Evolutionary conservation across 1,140 invertebrate genomes (phyloP), one percentile per base, ranked within the genome.

Genomic region (Pogonomyrmex californicus): DNA sequence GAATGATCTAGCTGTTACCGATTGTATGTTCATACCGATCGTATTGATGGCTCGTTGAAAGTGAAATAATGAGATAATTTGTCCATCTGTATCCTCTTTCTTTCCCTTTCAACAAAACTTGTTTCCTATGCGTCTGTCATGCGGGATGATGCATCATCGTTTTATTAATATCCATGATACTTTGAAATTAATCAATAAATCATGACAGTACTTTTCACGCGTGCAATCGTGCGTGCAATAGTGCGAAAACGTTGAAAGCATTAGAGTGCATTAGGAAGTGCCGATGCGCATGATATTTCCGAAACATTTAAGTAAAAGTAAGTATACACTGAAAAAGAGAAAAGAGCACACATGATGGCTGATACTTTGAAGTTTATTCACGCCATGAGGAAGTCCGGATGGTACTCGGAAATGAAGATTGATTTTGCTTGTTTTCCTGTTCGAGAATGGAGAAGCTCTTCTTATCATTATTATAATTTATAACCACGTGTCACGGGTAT

Each of bases 131-230:
- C 44, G 12, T 17, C 38, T 56, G 79, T 58, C 51, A 54, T 6
- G 51, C 33, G 0, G 41, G 10, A 12, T 12, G 10, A 76, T 12
- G 7, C 44, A 77, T 77, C 82, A 76, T 51, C 58, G 71, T 38
- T 63, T 77, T 85, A 85, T 85, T 85, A 85, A 85, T 85, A 85
- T 85, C 60, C 71, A 23, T 85, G 71, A 77, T 63, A 49, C 56
- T 85, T 63, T 5, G 47, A 85, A 63, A 85, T 62, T 85, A 82
- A 54, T n/a, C n/a, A n/a, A 30, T 73, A 82, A 82, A 60, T 58
- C 54, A 4, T 14, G 10, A 41, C 5, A 71, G 33, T 36, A 73
- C 2, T 47, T 60, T 5, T 58, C n/a, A 68, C 44, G 44, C 63
- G 58, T 17, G n/a, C 6, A 23, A 44, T 30, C 2, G 41, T 23